Evolutionary conservation across 2,113 vertebrate species (phyloP), one percentile per base, ranked within the genome.

Genomic region (Leptobrachium ailaonicum): DNA sequence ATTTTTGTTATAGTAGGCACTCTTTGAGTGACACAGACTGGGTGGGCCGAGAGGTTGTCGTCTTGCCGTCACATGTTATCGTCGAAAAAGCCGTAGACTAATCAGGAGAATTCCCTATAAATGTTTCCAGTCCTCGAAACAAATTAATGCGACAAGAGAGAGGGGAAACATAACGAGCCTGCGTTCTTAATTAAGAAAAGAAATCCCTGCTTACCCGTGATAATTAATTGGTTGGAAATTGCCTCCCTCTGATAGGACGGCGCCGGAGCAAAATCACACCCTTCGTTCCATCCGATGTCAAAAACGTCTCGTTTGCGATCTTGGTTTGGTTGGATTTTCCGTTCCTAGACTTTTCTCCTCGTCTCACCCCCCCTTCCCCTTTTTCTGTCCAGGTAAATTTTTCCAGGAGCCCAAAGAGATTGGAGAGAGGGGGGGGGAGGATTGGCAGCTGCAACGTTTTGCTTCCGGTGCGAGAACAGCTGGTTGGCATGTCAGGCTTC

Each of bases 211-310:
- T 72, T 89, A 85, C 3, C 0, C 0, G 41, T 47, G 83, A 83
- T 82, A 78, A 83, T 83, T 86, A 85, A 86, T 90, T 89, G 86
- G 80, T 67, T 47, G 82, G 84, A 87, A 90, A 91, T 91, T 86
- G 88, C 88, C 86, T 88, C 60, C 77, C 86, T 75, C 82, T 86
- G 74, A 85, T 79, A 76, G 0, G 69, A 71, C 72, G 82, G 73
- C 70, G 82, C 83, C 71, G 73, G 32, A 60, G 75, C 76, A 44
- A 62, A 66, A 83, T 83, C 77, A 1, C 42, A 45, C 44, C 9
- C 47, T 3, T 60, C 43, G 2, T 0, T 9, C 44, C 40, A 14
- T 50, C 75, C 58, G 47, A 50, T 41, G 43, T 32, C 50, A 0
- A 71, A 71, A 74, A 20, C 64, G 75, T 10, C 7, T 8, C 0